Base-by-base conservation (phyloP, 2,113 vertebrate species). In the Esox niger region DNA sequence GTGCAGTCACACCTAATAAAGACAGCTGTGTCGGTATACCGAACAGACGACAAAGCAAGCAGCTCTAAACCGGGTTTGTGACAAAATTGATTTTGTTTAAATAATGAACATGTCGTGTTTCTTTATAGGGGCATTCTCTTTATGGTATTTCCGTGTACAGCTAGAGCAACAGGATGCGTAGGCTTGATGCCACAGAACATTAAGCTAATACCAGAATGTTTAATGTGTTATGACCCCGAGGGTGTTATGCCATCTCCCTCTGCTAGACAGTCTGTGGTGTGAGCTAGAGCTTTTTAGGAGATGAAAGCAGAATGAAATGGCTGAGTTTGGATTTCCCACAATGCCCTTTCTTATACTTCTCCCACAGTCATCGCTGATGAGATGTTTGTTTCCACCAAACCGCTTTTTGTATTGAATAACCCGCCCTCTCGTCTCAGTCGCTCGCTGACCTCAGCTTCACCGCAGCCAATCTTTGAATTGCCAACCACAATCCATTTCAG, bases 401-500 rank as follows among this genome's bases (percentile, higher is more conserved):
- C n/a, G n/a, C n/a, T n/a, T n/a, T n/a, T n/a, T n/a, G n/a, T n/a
- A n/a, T n/a, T n/a, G n/a, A n/a, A n/a, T n/a, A n/a, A n/a, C n/a
- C n/a, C n/a, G n/a, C n/a, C n/a, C n/a, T n/a, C n/a, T n/a, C n/a
- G n/a, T n/a, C n/a, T n/a, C n/a, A n/a, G 5, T 38, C 35, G 35
- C 35, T 38, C 35, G 5, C 5, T 38, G 35, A 38, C 5, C 35
- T 11, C 35, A 38, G 43, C 29, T 9, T 29, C 13, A 11, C 43
- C 25, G 20, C 32, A 55, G 21, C 61, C 46, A 62, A 33, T 55
- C 26, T 13, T 11, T 57, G 4, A 29, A 15, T 57, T 11, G 27
- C 60, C 38, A 11, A 25, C 59, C n/a, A 31, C 58, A 56, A 64
- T 47, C 54, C 52, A 60, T 62, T 63, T 74, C 65, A 74, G 43